A percentile compares a stretch with the other conserved stretches of the same genome.
Conservation (phyloP, 1,140 invertebrate species). For the Trichonephila clavipes region DNA sequence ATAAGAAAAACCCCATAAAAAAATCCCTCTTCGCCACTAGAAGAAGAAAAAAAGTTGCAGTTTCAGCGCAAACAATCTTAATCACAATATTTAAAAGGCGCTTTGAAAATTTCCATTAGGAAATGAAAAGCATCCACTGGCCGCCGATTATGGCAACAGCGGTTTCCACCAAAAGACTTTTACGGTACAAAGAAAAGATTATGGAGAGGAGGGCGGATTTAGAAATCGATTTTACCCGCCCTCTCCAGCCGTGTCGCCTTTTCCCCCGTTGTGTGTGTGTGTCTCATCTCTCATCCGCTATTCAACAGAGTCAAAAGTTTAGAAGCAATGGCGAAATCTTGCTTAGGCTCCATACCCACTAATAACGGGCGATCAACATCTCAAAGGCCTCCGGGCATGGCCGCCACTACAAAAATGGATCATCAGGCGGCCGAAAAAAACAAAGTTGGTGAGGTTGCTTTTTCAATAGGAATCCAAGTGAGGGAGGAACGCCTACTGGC, state of each 20-base stretch:
- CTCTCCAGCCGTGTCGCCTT: conserved; percentile 12
- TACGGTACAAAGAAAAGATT: conserved; percentile 43
- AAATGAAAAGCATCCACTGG: background rate
- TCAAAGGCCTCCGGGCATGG: background rate
- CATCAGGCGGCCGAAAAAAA: conserved; percentile 36
- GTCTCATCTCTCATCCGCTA: background rate
- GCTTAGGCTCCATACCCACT: conserved; percentile 31
- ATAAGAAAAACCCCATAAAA: background rate
- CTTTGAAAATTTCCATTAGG: conserved; percentile 24
- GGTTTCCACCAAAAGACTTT: conserved; percentile 25
- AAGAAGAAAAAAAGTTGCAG: background rate
- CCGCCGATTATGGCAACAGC: conserved; percentile 36
- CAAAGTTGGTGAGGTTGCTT: conserved; percentile 32
- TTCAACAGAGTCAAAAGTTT: conserved; percentile 38
- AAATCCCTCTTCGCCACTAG: background rate
- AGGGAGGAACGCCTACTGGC: conserved; percentile 59
- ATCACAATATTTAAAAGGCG: conserved; percentile 55
- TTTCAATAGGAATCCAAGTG: conserved; percentile 52
- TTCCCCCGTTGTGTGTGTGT: background rate
- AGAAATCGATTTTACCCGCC: conserved; percentile 56
- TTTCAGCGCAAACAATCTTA: conserved; percentile 25
- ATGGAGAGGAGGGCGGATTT: conserved; percentile 36
- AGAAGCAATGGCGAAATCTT: conserved; percentile 25
- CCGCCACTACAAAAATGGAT: conserved; percentile 12
- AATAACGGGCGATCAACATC: conserved; percentile 37